Evolutionary conservation across 2,797 vertebrate genomes (phyloP).

Genomic region (Acanthopagrus latus): DNA sequence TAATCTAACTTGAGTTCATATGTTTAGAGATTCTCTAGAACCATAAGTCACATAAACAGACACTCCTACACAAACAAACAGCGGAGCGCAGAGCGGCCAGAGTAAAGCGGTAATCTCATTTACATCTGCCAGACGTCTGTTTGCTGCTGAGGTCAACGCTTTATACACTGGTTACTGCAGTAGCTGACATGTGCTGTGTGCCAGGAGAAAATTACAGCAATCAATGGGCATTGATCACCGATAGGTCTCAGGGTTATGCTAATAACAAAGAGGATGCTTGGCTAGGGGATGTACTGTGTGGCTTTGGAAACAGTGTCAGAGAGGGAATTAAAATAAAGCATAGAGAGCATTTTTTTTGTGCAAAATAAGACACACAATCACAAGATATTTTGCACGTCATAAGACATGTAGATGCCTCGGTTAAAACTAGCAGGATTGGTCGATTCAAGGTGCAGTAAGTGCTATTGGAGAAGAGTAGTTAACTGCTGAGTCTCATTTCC

Average conservation of each 20-base stretch:
- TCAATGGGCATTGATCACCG: conserved; percentile 64
- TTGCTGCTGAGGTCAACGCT: conserved; percentile 66
- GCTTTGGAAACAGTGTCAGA: conserved; percentile 1
- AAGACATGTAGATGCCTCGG: not conserved
- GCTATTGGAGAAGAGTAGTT: no score
- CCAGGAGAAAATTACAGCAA: conserved; percentile 60
- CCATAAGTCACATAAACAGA: conserved; percentile 53
- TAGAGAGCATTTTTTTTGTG: not conserved
- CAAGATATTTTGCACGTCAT: not conserved
- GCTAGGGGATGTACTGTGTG: not conserved
- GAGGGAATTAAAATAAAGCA: not conserved
- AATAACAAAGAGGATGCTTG: conserved; percentile 25
- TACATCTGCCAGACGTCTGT: conserved; percentile 53
- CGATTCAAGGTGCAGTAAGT: no score
- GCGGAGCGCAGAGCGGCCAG: conserved; percentile 16
- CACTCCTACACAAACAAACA: conserved; percentile 62
- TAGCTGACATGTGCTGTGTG: conserved; percentile 45
- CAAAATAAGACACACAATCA: not conserved
- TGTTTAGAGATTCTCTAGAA: conserved; percentile 57
- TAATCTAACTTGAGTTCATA: conserved; percentile 57
- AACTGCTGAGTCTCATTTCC: no score
- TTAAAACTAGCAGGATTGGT: not conserved
- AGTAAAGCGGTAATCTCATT: conserved; percentile 49
- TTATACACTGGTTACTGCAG: conserved; percentile 57
- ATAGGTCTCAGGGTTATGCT: conserved; percentile 49